phyloP scores from a whole-genome alignment of 2,888 invertebrate genomes.

The Cancer borealis region DNA sequence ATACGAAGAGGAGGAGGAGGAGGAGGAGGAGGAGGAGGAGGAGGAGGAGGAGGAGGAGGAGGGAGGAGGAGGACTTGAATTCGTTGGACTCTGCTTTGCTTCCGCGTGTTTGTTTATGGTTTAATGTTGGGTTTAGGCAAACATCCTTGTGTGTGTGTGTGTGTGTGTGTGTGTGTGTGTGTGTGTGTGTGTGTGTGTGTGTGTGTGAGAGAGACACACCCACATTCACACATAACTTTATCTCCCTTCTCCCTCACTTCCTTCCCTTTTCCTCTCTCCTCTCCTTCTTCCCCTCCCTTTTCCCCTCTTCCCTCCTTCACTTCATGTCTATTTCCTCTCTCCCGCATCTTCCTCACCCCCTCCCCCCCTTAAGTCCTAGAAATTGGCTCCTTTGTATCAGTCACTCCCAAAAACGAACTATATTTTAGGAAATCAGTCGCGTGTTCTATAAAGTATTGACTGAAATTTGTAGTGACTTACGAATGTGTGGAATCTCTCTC shows the following conservation, averaged over 20 bases:
- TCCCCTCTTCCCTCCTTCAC: not conserved
- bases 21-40: conserved; percentile 22
- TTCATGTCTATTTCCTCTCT: not conserved
- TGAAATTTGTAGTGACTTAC: no score
- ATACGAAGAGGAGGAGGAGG: not conserved
- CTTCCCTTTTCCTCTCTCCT: not conserved
- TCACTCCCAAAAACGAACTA: no score
- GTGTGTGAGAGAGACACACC: not conserved
- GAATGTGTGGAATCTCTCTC: not conserved
- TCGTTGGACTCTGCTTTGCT: not conserved
- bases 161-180: not conserved
- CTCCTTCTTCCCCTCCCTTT: not conserved
- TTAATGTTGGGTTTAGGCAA: conserved; percentile 14
- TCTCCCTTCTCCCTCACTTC: no score
- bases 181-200: not conserved
- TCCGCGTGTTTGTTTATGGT: not conserved
- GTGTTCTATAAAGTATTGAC: no score
- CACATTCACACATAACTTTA: no score
- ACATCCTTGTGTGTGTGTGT: not conserved
- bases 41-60: not conserved
- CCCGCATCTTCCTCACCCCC: not conserved
- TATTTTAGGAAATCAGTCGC: no score
- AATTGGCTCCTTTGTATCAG: no score
- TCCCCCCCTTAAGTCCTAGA: not conserved
- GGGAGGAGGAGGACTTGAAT: no score